Conservation (phyloP, 2,888 invertebrate species). For the Zhuqinia jingwanae region DNA sequence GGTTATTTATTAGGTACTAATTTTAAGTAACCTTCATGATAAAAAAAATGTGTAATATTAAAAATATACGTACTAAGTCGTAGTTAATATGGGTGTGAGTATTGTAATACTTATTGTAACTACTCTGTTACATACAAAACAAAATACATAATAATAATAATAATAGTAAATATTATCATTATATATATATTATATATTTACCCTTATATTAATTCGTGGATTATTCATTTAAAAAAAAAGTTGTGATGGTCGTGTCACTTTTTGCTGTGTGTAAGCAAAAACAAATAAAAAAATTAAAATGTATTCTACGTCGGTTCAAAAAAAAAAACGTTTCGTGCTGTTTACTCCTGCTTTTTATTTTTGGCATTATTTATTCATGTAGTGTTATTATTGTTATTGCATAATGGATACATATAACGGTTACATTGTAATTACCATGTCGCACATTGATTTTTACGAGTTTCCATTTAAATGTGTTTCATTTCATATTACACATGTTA, state of each 20-base stretch:
- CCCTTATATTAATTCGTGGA: constrained; percentile 45
- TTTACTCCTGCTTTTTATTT: too few species aligned
- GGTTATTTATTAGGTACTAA: not conserved
- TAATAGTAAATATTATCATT: not conserved
- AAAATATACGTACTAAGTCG: constrained; percentile 3
- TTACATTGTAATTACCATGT: too few species aligned
- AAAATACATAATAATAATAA: too few species aligned
- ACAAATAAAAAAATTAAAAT: too few species aligned
- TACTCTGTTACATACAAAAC: constrained; percentile 47
- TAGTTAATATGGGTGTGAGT: constrained; percentile 56
- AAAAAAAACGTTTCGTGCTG: too few species aligned
- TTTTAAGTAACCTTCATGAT: constrained; percentile 11
- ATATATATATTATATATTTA: constrained; percentile 20
- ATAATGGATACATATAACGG: too few species aligned
- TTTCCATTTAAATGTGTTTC: too few species aligned
- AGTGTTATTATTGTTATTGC: too few species aligned
- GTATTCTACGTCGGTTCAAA: constrained; percentile 57
- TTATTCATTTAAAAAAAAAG: constrained; percentile 48
- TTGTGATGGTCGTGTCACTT: constrained; percentile 70
- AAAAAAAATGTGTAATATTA: constrained; percentile 14
- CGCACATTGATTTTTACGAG: too few species aligned
- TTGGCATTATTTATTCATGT: too few species aligned
- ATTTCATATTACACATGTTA: too few species aligned
- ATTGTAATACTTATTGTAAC: constrained; percentile 48
- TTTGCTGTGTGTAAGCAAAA: constrained; percentile 63